These are phyloP conservation scores for Connochaetes taurinus DNA, from an alignment of 2,113 vertebrate species.

Conservation along the genomic window DNA sequence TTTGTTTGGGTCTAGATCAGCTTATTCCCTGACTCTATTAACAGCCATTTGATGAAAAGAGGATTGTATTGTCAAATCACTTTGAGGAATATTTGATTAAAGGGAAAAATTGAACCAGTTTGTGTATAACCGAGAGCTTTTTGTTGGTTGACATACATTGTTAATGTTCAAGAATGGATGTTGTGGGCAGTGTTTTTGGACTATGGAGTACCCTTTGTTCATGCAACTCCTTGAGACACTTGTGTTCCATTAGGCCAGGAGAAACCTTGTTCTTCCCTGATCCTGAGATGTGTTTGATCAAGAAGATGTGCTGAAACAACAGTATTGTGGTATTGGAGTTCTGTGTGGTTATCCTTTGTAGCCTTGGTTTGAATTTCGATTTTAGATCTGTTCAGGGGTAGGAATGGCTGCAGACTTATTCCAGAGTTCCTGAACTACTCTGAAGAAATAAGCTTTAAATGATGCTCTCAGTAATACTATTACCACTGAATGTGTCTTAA, in stretches of 20 bases:
- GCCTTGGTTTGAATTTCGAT: background rate
- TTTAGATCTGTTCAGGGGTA: background rate
- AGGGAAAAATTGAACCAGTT: background rate
- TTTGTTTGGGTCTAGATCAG: background rate
- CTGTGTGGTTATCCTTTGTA: background rate
- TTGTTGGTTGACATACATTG: background rate
- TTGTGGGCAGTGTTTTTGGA: background rate
- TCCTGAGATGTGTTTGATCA: background rate
- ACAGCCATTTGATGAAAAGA: background rate
- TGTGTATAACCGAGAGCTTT: background rate
- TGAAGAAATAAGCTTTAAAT: background rate
- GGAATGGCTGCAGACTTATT: background rate
- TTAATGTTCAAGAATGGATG: background rate
- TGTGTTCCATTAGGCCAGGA: background rate
- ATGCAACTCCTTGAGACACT: background rate
- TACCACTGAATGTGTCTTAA: background rate
- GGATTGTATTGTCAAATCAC: background rate
- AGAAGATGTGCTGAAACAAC: background rate
- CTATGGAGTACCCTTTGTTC: background rate
- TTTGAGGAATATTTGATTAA: constrained; percentile 13
- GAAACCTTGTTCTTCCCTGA: background rate
- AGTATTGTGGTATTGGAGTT: background rate
- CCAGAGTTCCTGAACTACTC: background rate
- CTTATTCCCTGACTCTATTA: background rate
- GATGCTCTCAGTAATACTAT: background rate